Evolutionary conservation across 1,140 invertebrate genomes (phyloP).

Genomic region (Elymnias hypermnestra): DNA sequence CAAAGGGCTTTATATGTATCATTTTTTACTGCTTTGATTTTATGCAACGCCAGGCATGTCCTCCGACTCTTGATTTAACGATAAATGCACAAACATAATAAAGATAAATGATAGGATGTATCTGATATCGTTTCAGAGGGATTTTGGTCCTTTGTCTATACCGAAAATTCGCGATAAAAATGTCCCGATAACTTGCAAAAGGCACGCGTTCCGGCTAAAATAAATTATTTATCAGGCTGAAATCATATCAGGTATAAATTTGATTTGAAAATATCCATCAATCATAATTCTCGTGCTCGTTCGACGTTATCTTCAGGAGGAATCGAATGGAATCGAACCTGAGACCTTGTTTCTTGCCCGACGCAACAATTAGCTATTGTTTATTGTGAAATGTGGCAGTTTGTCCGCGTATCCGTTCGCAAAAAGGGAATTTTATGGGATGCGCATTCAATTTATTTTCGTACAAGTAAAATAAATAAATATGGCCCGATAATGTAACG

Average conservation of each 20-base stretch:
- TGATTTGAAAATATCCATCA: slow-evolving; percentile 12
- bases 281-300: slow-evolving; percentile 21
- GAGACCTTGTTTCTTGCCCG: slow-evolving; percentile 31
- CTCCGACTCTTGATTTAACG: slow-evolving; percentile 2
- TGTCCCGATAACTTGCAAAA: neutral
- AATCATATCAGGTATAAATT: slow-evolving; percentile 11
- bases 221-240: slow-evolving; percentile 7
- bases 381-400: slow-evolving; percentile 51
- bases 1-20: no score
- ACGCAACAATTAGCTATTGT: slow-evolving; percentile 60
- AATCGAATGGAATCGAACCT: slow-evolving; percentile 15
- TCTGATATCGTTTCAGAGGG: slow-evolving; percentile 5
- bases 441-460: slow-evolving; percentile 42
- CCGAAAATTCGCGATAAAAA: slow-evolving; percentile 13
- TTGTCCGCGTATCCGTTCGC: slow-evolving; percentile 25
- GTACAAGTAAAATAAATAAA: slow-evolving; percentile 30
- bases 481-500: slow-evolving; percentile 13
- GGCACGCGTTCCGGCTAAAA: slow-evolving; percentile 1
- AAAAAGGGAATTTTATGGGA: slow-evolving; percentile 51
- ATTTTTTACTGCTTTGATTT: slow-evolving; percentile 5
- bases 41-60: neutral
- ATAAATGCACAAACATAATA: slow-evolving; percentile 11
- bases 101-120: slow-evolving; percentile 14
- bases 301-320: slow-evolving; percentile 43
- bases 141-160: slow-evolving; percentile 5